phyloP scores from a whole-genome alignment of 1,140 invertebrate genomes.

The Brachionus koreanus region DNA sequence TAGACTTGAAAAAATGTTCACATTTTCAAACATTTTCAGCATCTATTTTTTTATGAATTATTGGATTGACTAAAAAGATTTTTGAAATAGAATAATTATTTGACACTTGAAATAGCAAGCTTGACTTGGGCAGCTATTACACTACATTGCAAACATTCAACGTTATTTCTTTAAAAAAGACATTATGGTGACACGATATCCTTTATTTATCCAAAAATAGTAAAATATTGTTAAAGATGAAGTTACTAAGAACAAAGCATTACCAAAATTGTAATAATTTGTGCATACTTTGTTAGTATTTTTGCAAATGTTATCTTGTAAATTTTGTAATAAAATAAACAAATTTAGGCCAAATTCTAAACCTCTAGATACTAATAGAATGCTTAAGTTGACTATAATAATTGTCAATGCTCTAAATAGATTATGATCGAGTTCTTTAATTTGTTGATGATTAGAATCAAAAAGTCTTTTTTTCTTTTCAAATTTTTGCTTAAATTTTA shows the following conservation, averaged over 20 bases:
- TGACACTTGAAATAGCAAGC: no score
- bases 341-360: not conserved
- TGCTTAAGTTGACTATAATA: not conserved
- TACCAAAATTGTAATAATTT: not conserved
- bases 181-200: no score
- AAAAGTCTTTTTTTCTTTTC: not conserved
- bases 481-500: not conserved
- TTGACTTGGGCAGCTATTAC: no score
- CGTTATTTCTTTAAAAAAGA: no score
- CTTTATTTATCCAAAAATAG: not conserved
- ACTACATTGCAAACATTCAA: no score
- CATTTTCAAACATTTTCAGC: no score
- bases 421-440: not conserved
- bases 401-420: not conserved
- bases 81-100: no score
- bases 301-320: not conserved
- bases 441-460: not conserved
- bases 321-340: not conserved
- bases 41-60: no score
- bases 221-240: not conserved
- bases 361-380: not conserved
- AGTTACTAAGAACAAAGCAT: not conserved
- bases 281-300: not conserved
- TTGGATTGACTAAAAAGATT: no score
- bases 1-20: no score